Evolutionary conservation across 2,888 invertebrate genomes (phyloP).

Genomic region (Drosophila mimica): DNA sequence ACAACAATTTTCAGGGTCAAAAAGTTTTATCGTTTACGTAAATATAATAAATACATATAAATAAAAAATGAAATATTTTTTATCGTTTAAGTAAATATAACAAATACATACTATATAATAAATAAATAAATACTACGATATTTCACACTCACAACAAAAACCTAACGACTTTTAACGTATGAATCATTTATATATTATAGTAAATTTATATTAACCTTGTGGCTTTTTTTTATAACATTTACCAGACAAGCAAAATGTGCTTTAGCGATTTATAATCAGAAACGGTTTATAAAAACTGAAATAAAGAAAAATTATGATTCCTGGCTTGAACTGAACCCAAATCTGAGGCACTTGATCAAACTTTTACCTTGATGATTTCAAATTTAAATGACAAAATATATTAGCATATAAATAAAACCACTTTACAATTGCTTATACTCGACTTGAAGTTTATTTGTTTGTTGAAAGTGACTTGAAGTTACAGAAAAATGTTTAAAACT

Average conservation of each 20-base stretch:
- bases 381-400: neutral
- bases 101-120: neutral
- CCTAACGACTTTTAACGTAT: neutral
- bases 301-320: neutral
- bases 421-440: conserved; percentile 34
- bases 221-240: too few relatives aligned
- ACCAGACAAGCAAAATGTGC: too few relatives aligned
- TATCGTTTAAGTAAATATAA: neutral
- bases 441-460: conserved; percentile 61
- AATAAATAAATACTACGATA: neutral
- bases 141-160: neutral
- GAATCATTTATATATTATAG: neutral
- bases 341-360: neutral
- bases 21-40: neutral
- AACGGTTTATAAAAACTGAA: neutral
- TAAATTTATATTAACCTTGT: neutral
- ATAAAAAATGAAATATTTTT: neutral
- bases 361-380: neutral
- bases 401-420: neutral
- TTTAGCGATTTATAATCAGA: too few relatives aligned
- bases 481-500: conserved; percentile 64
- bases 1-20: neutral
- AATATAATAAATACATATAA: neutral
- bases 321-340: neutral
- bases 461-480: conserved; percentile 63